Evolutionary conservation across 2,888 invertebrate genomes (phyloP).

Genomic region (Megamerina dolium): DNA sequence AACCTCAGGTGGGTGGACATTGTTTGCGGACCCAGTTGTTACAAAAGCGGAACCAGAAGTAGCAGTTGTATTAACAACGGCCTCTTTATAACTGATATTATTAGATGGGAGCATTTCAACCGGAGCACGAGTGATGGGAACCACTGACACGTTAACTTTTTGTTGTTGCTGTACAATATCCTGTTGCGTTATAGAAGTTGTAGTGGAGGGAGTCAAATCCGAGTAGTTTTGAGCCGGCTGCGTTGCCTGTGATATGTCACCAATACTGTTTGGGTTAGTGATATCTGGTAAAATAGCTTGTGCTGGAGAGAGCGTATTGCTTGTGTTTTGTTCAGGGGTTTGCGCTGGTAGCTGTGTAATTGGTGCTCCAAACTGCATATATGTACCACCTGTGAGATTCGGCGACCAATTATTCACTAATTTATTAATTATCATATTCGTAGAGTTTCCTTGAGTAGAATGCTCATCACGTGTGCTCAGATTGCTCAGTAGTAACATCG

Average conservation of each 20-base stretch:
- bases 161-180: slow-evolving; percentile 11
- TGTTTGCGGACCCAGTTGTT: slow-evolving; percentile 2
- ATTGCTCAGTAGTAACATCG: slow-evolving; percentile 9
- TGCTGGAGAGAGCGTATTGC: background rate
- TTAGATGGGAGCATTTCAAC: slow-evolving; percentile 10
- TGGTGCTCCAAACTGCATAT: slow-evolving; percentile 37
- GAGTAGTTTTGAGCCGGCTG: too few relatives aligned
- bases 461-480: slow-evolving; percentile 22
- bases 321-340: slow-evolving; percentile 1
- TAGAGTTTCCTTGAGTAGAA: slow-evolving; percentile 22
- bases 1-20: slow-evolving; percentile 23
- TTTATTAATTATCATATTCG: slow-evolving; percentile 44
- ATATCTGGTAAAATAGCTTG: background rate
- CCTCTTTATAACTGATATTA: slow-evolving; percentile 5
- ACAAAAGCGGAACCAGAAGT: slow-evolving; percentile 1
- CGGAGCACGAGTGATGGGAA: too few relatives aligned
- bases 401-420: slow-evolving; percentile 47
- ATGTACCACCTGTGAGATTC: slow-evolving; percentile 42
- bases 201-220: too few relatives aligned
- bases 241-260: background rate
- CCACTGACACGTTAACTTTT: too few relatives aligned
- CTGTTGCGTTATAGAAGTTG: background rate
- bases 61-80: background rate
- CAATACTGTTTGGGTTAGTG: background rate
- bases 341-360: slow-evolving; percentile 15